Evolutionary conservation across 2,888 invertebrate genomes (phyloP).

Genomic region (Cabera pusaria): DNA sequence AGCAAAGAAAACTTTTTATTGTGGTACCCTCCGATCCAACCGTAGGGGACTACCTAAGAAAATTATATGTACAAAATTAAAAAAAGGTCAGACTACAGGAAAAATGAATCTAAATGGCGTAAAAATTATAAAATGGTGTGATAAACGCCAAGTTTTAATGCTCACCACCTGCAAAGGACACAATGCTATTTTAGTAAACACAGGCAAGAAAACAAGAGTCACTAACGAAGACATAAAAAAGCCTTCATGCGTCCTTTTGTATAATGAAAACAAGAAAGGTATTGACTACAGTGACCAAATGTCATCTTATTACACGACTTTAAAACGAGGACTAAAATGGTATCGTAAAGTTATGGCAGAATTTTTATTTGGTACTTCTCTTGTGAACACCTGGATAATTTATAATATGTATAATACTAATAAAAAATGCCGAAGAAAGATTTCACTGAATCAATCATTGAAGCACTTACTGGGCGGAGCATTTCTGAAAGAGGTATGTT

Average conservation of each 20-base stretch:
- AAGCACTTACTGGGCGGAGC: constrained; percentile 2
- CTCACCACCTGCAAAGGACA: too few species aligned
- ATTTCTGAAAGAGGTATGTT: neutral
- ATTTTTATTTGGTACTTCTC: constrained; percentile 27
- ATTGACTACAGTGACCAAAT: constrained; percentile 30
- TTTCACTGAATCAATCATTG: constrained; percentile 2
- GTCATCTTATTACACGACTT: constrained; percentile 28
- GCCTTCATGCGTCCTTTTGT: too few species aligned
- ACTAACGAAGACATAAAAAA: constrained; percentile 15
- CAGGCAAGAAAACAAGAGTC: too few species aligned
- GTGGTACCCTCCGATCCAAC: constrained; percentile 24
- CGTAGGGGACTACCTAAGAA: constrained; percentile 21
- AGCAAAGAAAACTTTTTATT: constrained; percentile 22
- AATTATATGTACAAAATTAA: constrained; percentile 22
- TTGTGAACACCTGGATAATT: constrained; percentile 17
- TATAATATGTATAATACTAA: neutral
- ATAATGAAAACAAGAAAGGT: constrained; percentile 30
- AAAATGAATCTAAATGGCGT: too few species aligned
- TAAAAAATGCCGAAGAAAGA: constrained; percentile 2
- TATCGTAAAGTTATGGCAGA: constrained; percentile 29
- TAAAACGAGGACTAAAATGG: constrained; percentile 31
- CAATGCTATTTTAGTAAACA: constrained; percentile 13
- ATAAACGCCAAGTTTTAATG: too few species aligned
- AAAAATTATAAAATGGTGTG: too few species aligned
- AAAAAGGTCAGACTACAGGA: too few species aligned